Percentiles rank a stretch among this genome's conserved stretches.
Evolutionary conservation across 2,888 invertebrate genomes (phyloP).

Genomic region (Ernsta delagoae): DNA sequence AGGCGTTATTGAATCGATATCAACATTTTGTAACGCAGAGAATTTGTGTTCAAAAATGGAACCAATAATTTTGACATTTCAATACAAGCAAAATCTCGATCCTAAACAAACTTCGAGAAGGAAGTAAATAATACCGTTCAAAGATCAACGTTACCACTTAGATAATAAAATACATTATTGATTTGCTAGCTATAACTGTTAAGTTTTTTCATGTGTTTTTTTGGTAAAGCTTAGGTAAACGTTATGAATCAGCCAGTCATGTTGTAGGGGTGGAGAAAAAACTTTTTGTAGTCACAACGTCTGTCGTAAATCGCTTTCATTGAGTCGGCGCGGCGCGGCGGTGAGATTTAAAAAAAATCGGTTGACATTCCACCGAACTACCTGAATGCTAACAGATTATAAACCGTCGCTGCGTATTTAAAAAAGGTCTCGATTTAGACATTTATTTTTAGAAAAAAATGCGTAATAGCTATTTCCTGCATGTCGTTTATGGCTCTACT

Average conservation of each 20-base stretch:
- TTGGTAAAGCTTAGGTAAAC: slow-evolving; percentile 41
- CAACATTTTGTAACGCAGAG: slow-evolving; percentile 1
- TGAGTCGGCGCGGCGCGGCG: slow-evolving; percentile 59
- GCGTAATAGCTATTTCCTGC: not conserved
- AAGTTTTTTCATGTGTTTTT: slow-evolving; percentile 30
- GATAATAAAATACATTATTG: slow-evolving; percentile 17
- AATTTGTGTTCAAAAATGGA: slow-evolving; percentile 18
- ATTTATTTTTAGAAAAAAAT: not conserved
- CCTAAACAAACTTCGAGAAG: slow-evolving; percentile 45
- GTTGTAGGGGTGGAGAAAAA: slow-evolving; percentile 52
- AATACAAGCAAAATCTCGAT: slow-evolving; percentile 43
- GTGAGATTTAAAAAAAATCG: slow-evolving; percentile 59
- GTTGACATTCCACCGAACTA: slow-evolving; percentile 59
- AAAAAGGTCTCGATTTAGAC: not conserved
- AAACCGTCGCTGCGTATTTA: too few species aligned
- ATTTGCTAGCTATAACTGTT: slow-evolving; percentile 3
- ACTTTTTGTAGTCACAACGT: slow-evolving; percentile 76
- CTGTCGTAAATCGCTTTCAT: slow-evolving; percentile 78
- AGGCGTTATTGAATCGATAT: too few species aligned
- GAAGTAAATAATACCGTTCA: slow-evolving; percentile 7
- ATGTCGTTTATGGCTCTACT: not conserved
- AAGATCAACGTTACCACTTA: slow-evolving; percentile 17
- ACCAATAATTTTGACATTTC: slow-evolving; percentile 45
- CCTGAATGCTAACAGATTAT: slow-evolving; percentile 48
- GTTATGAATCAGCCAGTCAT: slow-evolving; percentile 72